Evolutionary conservation across 23 tunicate species (phyloP).

Genomic region (Halocynthia aurantium): DNA sequence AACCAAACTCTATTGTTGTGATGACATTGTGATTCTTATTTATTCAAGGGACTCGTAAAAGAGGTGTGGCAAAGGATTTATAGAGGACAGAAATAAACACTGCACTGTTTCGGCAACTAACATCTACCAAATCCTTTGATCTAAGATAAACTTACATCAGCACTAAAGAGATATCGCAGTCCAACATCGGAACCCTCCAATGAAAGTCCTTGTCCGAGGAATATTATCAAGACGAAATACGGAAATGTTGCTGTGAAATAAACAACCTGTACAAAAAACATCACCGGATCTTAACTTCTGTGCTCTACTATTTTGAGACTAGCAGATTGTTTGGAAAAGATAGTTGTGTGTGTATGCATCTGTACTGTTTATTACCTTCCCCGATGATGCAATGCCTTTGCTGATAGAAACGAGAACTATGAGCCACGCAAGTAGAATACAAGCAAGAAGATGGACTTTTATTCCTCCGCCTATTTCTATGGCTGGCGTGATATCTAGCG

Average conservation of each 20-base stretch:
- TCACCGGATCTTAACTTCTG: too few relatives aligned
- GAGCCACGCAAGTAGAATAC: slow-evolving; percentile 71
- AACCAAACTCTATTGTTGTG: too few relatives aligned
- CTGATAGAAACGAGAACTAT: slow-evolving; percentile 59
- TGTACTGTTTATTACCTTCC: slow-evolving; percentile 28
- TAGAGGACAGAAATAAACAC: too few relatives aligned
- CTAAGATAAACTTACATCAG: slow-evolving; percentile 37
- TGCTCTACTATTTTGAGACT: too few relatives aligned
- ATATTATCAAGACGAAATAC: slow-evolving; percentile 63
- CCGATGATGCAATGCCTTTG: slow-evolving; percentile 83
- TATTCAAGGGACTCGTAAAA: too few relatives aligned
- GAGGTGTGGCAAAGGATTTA: too few relatives aligned
- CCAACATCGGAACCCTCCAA: slow-evolving; percentile 57
- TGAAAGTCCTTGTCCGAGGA: slow-evolving; percentile 69
- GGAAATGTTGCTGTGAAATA: slow-evolving; percentile 91
- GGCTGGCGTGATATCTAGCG: slow-evolving; percentile 54
- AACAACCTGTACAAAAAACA: slow-evolving; percentile 45
- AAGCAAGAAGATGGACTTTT: slow-evolving; percentile 54
- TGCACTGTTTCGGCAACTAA: too few relatives aligned
- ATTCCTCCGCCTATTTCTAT: slow-evolving; percentile 62
- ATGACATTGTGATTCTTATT: too few relatives aligned
- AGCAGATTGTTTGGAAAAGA: too few relatives aligned
- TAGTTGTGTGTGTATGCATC: slow-evolving; percentile 2
- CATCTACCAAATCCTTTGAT: too few relatives aligned
- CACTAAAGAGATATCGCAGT: slow-evolving; percentile 53